A percentile compares a stretch with the other conserved stretches of the same genome.
These are phyloP conservation scores for Palythoa grandiflora DNA, from an alignment of 92 coral and sea anemone species.

Conservation along the genomic window DNA sequence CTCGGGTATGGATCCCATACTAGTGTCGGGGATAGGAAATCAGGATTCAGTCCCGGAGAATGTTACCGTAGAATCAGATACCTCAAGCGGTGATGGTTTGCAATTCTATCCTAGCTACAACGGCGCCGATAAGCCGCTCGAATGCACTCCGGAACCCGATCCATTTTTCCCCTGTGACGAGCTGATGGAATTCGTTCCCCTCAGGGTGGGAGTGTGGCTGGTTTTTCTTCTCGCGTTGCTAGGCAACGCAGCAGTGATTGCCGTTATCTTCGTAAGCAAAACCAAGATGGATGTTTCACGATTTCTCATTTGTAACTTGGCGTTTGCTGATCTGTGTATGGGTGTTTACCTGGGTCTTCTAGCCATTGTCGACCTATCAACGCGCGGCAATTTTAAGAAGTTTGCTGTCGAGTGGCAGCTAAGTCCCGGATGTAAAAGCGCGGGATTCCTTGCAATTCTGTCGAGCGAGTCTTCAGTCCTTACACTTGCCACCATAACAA, in stretches of 20 bases:
- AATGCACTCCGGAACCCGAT: slow-evolving; percentile 93
- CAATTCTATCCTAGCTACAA: neutral
- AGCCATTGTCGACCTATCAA: slow-evolving; percentile 92
- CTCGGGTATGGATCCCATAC: slow-evolving; percentile 24
- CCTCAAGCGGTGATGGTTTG: neutral
- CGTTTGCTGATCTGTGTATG: slow-evolving; percentile 96
- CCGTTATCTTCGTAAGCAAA: slow-evolving; percentile 82
- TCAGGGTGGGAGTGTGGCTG: slow-evolving; percentile 96
- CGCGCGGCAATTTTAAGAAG: slow-evolving; percentile 81
- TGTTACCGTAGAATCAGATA: neutral
- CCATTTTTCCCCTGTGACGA: slow-evolving; percentile 99
- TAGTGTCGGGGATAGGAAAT: neutral
- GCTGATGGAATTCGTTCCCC: slow-evolving; percentile 89
- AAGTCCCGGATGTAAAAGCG: slow-evolving; percentile 85
- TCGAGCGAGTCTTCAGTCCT: slow-evolving; percentile 95
- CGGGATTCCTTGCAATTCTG: slow-evolving; percentile 93
- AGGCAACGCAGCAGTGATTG: slow-evolving; percentile 91
- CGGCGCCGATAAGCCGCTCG: slow-evolving; percentile 29
- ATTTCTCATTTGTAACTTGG: slow-evolving; percentile 88
- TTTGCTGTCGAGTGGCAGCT: slow-evolving; percentile 95
- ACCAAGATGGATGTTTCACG: slow-evolving; percentile 93
- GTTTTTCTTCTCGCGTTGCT: slow-evolving; percentile 92
- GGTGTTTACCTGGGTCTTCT: slow-evolving; percentile 94
- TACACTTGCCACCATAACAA: slow-evolving; percentile 88
- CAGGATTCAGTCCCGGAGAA: neutral